These are phyloP conservation scores for Deroptyus accipitrinus DNA, from an alignment of 2,113 vertebrate genomes.

Conservation along the genomic window DNA sequence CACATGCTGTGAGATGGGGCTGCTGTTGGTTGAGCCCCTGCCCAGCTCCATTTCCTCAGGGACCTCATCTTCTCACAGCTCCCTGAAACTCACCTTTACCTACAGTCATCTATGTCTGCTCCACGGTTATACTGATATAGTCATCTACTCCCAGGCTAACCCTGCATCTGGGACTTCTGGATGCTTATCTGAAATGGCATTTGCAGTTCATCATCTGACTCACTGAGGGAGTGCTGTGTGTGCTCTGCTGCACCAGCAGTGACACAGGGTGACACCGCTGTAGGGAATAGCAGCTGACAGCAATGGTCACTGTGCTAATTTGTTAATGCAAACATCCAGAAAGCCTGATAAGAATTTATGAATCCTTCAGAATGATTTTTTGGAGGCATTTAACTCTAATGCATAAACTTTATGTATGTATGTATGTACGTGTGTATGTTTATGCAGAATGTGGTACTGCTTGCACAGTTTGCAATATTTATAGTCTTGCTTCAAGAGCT, in stretches of 20 bases:
- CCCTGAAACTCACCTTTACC: background rate
- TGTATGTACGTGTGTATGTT: background rate
- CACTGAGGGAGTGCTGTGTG: background rate
- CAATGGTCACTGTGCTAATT: background rate
- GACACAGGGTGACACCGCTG: background rate
- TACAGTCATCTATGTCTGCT: background rate
- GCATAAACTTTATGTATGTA: background rate
- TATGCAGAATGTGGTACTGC: background rate
- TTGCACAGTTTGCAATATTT: background rate
- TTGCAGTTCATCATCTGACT: background rate
- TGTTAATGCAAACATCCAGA: background rate
- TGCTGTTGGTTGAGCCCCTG: accelerated
- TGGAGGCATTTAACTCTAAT: background rate
- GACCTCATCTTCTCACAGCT: background rate
- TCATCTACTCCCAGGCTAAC: background rate
- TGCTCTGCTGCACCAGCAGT: background rate
- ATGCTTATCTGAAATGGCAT: background rate
- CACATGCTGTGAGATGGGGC: accelerated
- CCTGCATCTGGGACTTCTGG: background rate
- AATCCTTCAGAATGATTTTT: background rate
- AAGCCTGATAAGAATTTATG: background rate
- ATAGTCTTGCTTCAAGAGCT: background rate
- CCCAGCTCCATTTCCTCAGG: background rate
- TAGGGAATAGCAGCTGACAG: background rate
- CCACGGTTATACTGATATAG: background rate